These are phyloP conservation scores for Ceriagrion tenellum DNA, from an alignment of 2,888 invertebrate species.

Conservation along the genomic window DNA sequence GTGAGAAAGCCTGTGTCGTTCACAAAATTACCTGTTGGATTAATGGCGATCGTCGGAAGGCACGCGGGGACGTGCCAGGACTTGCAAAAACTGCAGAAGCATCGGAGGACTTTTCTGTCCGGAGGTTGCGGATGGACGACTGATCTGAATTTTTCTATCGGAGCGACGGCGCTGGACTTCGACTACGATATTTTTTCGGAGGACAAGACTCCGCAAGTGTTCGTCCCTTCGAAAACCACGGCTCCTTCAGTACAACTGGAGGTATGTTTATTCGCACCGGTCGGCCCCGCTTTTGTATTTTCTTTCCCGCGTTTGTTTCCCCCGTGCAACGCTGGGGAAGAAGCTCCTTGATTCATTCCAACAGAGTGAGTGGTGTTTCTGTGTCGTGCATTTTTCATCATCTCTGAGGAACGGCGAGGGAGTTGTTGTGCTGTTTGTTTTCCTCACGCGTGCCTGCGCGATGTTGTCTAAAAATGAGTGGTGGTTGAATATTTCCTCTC, in stretches of 20 bases:
- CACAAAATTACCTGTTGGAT: slow-evolving; percentile 64
- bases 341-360: background rate
- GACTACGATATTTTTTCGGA: slow-evolving; percentile 50
- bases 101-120: slow-evolving; percentile 62
- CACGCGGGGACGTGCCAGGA: slow-evolving; percentile 65
- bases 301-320: background rate
- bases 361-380: background rate
- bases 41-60: slow-evolving; percentile 67
- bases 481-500: background rate
- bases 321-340: background rate
- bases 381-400: background rate
- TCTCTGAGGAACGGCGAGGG: background rate
- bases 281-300: background rate
- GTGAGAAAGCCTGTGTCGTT: slow-evolving; percentile 28
- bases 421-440: background rate
- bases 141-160: slow-evolving; percentile 53
- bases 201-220: slow-evolving; percentile 64
- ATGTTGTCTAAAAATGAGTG: background rate
- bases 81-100: slow-evolving; percentile 52
- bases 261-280: slow-evolving; percentile 35
- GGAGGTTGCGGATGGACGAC: slow-evolving; percentile 65
- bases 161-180: slow-evolving; percentile 51
- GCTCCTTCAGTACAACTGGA: slow-evolving; percentile 57
- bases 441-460: background rate
- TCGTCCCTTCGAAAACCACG: slow-evolving; percentile 33